These are phyloP conservation scores for Lepidurus arcticus DNA, from an alignment of 1,140 invertebrate genomes.

Conservation along the genomic window DNA sequence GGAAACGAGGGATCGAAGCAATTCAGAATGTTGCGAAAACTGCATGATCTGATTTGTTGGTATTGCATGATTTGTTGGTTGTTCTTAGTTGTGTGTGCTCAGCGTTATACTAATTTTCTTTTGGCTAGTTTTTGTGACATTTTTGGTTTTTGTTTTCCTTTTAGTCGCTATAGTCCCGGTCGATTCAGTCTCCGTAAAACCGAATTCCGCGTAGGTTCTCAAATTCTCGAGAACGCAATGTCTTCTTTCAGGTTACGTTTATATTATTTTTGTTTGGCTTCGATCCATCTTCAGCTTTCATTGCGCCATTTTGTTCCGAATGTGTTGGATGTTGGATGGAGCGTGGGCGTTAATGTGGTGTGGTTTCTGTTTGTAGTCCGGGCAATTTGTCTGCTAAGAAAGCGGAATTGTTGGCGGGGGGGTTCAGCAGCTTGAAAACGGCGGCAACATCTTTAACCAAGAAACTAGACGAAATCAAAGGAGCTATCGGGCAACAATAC, in stretches of 20 bases:
- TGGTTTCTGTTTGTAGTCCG: slow-evolving; percentile 54
- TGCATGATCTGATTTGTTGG: neutral
- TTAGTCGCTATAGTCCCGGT: slow-evolving; percentile 70
- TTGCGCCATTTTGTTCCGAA: neutral
- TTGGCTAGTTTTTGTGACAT: slow-evolving; percentile 38
- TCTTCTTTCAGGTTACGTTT: slow-evolving; percentile 61
- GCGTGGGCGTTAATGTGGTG: slow-evolving; percentile 12
- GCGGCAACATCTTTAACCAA: slow-evolving; percentile 78
- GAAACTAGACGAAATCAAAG: slow-evolving; percentile 88
- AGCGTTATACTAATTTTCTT: slow-evolving; percentile 32
- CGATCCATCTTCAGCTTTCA: neutral
- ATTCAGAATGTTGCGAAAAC: neutral
- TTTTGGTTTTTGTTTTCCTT: slow-evolving; percentile 36
- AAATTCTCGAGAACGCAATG: slow-evolving; percentile 62
- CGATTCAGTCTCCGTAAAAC: slow-evolving; percentile 67
- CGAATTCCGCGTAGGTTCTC: slow-evolving; percentile 60
- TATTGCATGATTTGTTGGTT: slow-evolving; percentile 10
- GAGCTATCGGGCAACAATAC: slow-evolving; percentile 80
- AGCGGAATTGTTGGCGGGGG: slow-evolving; percentile 77
- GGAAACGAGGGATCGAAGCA: neutral
- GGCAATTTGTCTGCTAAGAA: slow-evolving; percentile 76
- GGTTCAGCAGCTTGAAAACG: slow-evolving; percentile 74
- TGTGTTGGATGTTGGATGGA: neutral
- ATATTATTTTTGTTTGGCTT: neutral
- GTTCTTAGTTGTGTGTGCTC: slow-evolving; percentile 31